phyloP scores from a whole-genome alignment of 2,113 vertebrate genomes.

The Lampris megalopsis region DNA sequence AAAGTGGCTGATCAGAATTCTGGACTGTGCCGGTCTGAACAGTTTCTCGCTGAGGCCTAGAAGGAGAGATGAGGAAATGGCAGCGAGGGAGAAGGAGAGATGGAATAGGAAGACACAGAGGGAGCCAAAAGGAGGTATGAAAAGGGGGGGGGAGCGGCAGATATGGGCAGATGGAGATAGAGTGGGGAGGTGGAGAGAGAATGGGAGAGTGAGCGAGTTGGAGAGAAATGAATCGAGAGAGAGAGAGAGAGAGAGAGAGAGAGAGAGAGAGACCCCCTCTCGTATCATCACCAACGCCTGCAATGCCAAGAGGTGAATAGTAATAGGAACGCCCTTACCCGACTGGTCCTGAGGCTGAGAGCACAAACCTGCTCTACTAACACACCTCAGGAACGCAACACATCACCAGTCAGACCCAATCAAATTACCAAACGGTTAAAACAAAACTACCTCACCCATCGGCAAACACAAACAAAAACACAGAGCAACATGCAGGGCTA shows the following conservation, averaged over 20 bases:
- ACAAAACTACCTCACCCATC: too few species aligned
- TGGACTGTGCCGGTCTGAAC: constrained; percentile 54
- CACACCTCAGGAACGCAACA: too few species aligned
- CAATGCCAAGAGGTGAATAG: too few species aligned
- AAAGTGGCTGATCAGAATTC: constrained; percentile 85
- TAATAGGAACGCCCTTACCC: too few species aligned
- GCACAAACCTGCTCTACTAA: too few species aligned
- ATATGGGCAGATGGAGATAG: constrained; percentile 54
- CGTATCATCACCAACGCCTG: too few species aligned
- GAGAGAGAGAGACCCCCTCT: too few species aligned
- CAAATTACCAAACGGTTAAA: too few species aligned
- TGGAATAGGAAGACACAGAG: constrained; percentile 53
- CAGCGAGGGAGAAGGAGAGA: constrained; percentile 15
- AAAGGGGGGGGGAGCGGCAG: constrained; percentile 37
- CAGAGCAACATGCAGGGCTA: too few species aligned
- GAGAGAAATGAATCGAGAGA: constrained; percentile 48
- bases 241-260: constrained; percentile 50
- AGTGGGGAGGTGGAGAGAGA: constrained; percentile 55
- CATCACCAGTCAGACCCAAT: too few species aligned
- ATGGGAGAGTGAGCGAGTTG: constrained; percentile 32
- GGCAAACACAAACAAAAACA: too few species aligned
- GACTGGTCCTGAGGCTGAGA: too few species aligned
- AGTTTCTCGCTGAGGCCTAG: constrained; percentile 56
- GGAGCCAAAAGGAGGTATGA: constrained; percentile 50
- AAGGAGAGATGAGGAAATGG: constrained; percentile 49